phyloP scores from a whole-genome alignment of 2,113 vertebrate species.

The Boulengerochromis microlepis region DNA sequence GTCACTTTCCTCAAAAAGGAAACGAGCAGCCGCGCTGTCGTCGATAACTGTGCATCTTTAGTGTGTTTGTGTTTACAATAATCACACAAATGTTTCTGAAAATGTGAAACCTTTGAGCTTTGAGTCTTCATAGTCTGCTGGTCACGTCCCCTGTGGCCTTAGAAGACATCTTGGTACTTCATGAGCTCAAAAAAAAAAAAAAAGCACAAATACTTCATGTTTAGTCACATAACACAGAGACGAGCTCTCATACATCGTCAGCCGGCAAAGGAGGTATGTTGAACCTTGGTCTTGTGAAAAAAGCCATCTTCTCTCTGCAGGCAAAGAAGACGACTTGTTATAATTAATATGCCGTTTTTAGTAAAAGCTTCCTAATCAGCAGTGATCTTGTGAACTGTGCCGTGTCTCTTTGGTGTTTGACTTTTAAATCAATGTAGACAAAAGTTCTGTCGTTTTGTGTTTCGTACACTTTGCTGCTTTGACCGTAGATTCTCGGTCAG shows the following conservation, averaged over 20 bases:
- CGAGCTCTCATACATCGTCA: slow-evolving; percentile 87
- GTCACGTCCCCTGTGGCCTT: slow-evolving; percentile 72
- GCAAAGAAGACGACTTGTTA: background rate
- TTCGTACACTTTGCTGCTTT: background rate
- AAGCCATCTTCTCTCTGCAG: slow-evolving; percentile 97
- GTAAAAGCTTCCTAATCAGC: background rate
- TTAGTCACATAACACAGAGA: slow-evolving; percentile 64
- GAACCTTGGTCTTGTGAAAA: slow-evolving; percentile 97
- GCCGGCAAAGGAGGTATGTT: slow-evolving; percentile 95
- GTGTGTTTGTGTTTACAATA: slow-evolving; percentile 63
- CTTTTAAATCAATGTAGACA: background rate
- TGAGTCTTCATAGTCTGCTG: slow-evolving; percentile 77
- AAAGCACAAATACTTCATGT: slow-evolving; percentile 78
- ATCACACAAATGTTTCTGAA: slow-evolving; percentile 38
- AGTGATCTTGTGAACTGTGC: background rate
- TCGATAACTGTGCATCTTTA: slow-evolving; percentile 63
- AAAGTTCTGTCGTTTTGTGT: background rate
- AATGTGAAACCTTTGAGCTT: slow-evolving; percentile 64
- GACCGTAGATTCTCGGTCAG: background rate
- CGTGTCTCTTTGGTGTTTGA: background rate
- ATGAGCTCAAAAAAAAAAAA: slow-evolving; percentile 68
- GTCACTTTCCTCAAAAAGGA: slow-evolving; percentile 80
- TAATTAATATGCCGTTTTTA: background rate
- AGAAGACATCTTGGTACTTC: slow-evolving; percentile 71
- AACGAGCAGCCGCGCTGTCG: slow-evolving; percentile 78